These are phyloP conservation scores for Etia nguti DNA, from an alignment of 2,113 vertebrate species.

Conservation along the genomic window DNA sequence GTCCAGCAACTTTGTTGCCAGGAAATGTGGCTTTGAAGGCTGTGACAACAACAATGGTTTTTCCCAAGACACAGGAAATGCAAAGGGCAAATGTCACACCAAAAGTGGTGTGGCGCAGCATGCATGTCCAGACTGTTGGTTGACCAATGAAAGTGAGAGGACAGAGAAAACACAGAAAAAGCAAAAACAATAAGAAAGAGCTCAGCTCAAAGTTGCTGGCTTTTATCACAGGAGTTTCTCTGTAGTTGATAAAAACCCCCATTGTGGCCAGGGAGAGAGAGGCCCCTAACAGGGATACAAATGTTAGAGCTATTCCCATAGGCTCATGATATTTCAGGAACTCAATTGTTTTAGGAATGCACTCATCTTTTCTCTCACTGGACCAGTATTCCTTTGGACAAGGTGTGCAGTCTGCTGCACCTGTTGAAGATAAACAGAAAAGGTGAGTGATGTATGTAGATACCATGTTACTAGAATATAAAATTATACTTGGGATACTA, in stretches of 20 bases:
- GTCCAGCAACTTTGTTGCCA: conserved; percentile 23
- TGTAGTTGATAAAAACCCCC: too few relatives aligned
- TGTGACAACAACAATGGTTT: conserved; percentile 65
- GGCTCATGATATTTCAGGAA: conserved; percentile 69
- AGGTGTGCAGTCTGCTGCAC: conserved; percentile 62
- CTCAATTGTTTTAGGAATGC: conserved; percentile 63
- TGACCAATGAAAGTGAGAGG: conserved; percentile 60
- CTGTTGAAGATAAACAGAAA: conserved; percentile 32
- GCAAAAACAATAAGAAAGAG: conserved; percentile 58
- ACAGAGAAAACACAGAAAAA: conserved; percentile 63
- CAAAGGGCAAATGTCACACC: conserved; percentile 67
- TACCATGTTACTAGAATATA: neutral
- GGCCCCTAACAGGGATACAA: conserved; percentile 50
- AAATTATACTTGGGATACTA: neutral
- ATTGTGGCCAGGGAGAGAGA: too few relatives aligned
- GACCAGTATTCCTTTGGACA: conserved; percentile 70
- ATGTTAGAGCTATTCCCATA: conserved; percentile 62
- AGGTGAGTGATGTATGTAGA: neutral
- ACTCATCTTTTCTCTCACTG: conserved; percentile 57
- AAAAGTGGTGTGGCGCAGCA: conserved; percentile 67
- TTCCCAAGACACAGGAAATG: conserved; percentile 64
- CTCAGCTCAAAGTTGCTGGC: conserved; percentile 65
- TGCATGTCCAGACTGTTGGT: conserved; percentile 69
- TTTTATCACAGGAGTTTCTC: too few relatives aligned
- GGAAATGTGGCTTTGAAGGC: conserved; percentile 63